Conservation (phyloP, 1,140 invertebrate genomes). For the Ptiloglossa arizonensis region DNA sequence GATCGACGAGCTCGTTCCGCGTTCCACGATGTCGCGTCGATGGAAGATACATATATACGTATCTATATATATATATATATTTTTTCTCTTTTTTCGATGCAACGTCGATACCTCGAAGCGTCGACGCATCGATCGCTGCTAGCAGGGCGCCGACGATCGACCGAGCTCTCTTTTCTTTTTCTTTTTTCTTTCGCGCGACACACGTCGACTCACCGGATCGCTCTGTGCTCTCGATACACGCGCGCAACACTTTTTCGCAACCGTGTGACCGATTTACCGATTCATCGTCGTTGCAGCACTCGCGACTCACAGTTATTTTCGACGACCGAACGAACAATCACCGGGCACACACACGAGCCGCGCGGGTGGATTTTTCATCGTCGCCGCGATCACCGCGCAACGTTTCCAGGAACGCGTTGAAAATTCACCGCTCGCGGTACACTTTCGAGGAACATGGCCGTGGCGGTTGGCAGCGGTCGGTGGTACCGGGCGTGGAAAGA, state of each 20-base stretch:
- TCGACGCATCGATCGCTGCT: background rate
- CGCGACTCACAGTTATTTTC: no score
- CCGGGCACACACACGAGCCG: no score
- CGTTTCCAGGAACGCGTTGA: no score
- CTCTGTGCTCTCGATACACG: background rate
- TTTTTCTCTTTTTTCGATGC: constrained; percentile 3
- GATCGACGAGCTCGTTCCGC: constrained; percentile 34
- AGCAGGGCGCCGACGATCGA: background rate
- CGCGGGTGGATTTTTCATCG: no score
- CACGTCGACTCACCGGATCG: background rate
- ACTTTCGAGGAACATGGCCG: background rate
- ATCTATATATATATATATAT: no score
- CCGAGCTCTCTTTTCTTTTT: no score
- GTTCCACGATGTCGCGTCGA: constrained; percentile 1
- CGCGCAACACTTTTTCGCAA: background rate
- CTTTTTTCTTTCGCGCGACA: background rate
- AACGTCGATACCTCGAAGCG: constrained; percentile 1
- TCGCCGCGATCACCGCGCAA: background rate
- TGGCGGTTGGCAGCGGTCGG: background rate
- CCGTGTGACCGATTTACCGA: no score
- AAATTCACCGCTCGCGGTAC: background rate
- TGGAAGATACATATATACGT: no score
- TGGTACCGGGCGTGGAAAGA: background rate
- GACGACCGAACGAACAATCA: no score
- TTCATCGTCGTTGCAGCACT: no score